Evolutionary conservation across 1,140 invertebrate species (phyloP), one percentile per base, ranked within the genome.

Genomic region (Drosophila sp.): DNA sequence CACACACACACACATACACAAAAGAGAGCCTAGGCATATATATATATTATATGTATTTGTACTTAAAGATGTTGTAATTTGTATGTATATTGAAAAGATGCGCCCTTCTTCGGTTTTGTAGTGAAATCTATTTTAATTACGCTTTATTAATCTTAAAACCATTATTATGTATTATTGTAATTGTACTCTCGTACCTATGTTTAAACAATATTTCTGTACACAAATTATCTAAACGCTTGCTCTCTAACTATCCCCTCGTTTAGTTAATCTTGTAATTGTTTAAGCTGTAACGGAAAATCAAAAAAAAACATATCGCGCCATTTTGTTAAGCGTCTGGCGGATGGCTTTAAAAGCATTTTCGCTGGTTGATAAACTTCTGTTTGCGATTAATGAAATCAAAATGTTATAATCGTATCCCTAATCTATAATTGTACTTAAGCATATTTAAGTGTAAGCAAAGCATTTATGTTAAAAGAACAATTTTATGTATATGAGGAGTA

Each of bases 81-180:
- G 78, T 78, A 71, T 48, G 53, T 72, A 84, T 73, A 83, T 78
- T 61, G 66, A 65, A 64, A 66, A 59, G 50, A 72, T 57, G 61
- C 62, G 34, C 66, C 67, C 67, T 41, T 80, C 56, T 87, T 76
- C 36, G 58, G 76, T 78, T 83, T 89, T 70, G 80, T 89, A 89
- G 83, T 83, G 66, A 89, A 89, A 83, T 89, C 80, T 89, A 67
- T 89, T 65, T 53, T 70, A 74, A 89, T 89, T 89, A 89, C 83
- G 83, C 83, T 89, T 89, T 89, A 89, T 89, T 89, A 89, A 89
- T 89, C 78, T 89, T 83, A 89, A 89, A 67, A 71, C 7, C 58
- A 78, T 71, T 77, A 80, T 80, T 74, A 65, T 67, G 40, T 76
- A 65, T 80, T 82, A 76, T 79, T 72, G 48, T 76, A 78, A 82